phyloP scores from a whole-genome alignment of 1,140 invertebrate genomes.

The Hylaeus volcanicus region DNA sequence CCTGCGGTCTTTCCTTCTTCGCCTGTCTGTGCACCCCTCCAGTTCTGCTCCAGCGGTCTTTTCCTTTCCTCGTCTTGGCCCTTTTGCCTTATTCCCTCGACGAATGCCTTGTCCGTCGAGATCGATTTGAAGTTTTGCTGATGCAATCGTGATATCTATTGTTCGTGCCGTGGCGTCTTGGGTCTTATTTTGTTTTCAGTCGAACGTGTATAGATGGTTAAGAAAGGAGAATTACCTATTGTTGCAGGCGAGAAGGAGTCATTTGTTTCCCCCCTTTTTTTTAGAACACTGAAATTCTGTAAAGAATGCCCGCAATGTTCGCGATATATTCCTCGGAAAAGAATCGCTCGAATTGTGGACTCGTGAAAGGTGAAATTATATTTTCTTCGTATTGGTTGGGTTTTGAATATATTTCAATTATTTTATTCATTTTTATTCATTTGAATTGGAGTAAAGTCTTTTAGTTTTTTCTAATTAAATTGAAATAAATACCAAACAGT shows the following conservation, averaged over 20 bases:
- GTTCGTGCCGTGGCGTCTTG: neutral
- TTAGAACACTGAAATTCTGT: too few species aligned
- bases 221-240: slow-evolving; percentile 10
- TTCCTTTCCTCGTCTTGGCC: neutral
- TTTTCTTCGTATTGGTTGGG: too few species aligned
- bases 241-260: neutral
- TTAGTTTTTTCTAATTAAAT: too few species aligned
- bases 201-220: slow-evolving; percentile 7
- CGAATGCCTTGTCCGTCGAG: slow-evolving; percentile 6
- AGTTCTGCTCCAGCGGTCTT: neutral
- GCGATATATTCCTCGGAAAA: too few species aligned
- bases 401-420: too few species aligned
- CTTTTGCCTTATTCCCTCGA: neutral
- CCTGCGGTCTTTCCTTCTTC: neutral
- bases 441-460: too few species aligned
- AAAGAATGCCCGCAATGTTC: too few species aligned
- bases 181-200: slow-evolving; percentile 11
- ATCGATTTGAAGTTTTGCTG: slow-evolving; percentile 27
- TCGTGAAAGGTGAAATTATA: too few species aligned
- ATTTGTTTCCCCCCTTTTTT: too few species aligned
- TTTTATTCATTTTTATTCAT: too few species aligned
- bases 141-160: slow-evolving; percentile 28
- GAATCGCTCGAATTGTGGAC: too few species aligned
- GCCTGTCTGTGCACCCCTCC: neutral
- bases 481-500: too few species aligned